Conservation (phyloP, 2,113 vertebrate species). For the Sakesphorus luctuosus region DNA sequence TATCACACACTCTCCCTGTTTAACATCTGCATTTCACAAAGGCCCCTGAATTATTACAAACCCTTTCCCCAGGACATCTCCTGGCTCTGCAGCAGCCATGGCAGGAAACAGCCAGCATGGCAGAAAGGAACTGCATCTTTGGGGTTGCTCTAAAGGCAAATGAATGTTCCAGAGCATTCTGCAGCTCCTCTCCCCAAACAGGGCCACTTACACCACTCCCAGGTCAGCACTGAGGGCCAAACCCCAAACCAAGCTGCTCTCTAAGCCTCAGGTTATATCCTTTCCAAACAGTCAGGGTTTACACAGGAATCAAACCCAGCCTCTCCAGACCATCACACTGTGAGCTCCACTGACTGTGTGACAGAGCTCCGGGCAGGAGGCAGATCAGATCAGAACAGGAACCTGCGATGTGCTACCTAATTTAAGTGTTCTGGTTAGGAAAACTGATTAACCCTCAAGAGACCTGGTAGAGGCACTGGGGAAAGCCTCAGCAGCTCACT, state of each 20-base stretch:
- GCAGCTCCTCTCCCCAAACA: neutral
- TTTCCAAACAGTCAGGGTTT: neutral
- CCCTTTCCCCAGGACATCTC: neutral
- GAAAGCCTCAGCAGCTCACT: neutral
- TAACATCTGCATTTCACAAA: neutral
- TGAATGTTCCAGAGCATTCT: neutral
- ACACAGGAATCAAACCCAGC: neutral
- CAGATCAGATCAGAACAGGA: neutral
- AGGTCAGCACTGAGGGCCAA: neutral
- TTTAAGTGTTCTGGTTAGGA: neutral
- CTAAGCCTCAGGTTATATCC: neutral
- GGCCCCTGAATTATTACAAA: neutral
- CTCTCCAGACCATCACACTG: neutral
- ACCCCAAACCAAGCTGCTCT: neutral
- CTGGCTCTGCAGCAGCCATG: neutral
- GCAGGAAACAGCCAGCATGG: neutral
- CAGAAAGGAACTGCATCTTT: neutral
- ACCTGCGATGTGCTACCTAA: neutral
- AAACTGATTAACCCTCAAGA: neutral
- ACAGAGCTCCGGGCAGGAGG: neutral
- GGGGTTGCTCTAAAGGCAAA: neutral
- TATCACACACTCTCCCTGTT: neutral
- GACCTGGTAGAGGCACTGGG: neutral
- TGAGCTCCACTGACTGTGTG: rapidly evolving
- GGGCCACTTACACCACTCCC: neutral